phyloP scores from a whole-genome alignment of 2,113 vertebrate genomes.

The Brevimyrus niger region DNA sequence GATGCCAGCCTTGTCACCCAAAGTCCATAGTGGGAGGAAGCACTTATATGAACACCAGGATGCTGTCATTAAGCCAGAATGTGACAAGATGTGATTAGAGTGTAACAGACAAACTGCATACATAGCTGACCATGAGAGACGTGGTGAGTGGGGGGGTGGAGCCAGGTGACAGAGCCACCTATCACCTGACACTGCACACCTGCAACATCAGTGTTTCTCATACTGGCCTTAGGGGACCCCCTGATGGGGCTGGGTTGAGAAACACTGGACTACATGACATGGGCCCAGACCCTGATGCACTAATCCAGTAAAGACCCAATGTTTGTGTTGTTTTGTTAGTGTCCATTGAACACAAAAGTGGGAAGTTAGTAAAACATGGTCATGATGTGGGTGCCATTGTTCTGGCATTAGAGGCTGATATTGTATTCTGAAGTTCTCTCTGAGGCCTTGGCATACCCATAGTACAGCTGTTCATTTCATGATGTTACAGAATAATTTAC shows the following conservation, averaged over 20 bases:
- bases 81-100: not conserved
- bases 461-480: not conserved
- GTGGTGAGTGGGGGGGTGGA: not conserved
- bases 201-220: not conserved
- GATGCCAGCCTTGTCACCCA: not conserved
- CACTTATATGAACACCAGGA: not conserved
- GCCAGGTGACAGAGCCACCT: not conserved
- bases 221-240: not conserved
- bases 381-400: not conserved
- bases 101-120: not conserved
- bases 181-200: not conserved
- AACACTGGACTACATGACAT: not conserved
- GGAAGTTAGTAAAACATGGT: not conserved
- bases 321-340: not conserved
- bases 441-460: not conserved
- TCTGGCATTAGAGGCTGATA: not conserved
- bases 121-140: not conserved
- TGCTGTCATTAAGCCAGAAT: not conserved
- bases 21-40: not conserved
- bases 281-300: not conserved
- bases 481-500: not conserved
- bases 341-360: not conserved
- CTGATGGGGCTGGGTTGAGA: not conserved
- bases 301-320: not conserved
- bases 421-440: not conserved